phyloP scores from a whole-genome alignment of 2,888 invertebrate genomes.

The Podabrus alpinus region DNA sequence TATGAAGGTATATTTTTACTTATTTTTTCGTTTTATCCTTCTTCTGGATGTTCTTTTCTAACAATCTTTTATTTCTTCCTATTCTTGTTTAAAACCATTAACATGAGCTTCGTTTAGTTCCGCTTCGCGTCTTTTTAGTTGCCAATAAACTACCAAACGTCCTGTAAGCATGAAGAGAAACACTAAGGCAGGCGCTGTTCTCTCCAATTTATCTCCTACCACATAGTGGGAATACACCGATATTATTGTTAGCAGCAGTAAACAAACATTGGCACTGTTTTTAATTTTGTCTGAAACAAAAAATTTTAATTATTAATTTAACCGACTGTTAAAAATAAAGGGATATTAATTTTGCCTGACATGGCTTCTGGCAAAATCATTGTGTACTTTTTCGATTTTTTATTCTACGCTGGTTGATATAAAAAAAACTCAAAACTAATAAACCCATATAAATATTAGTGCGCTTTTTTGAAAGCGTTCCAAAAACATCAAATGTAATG shows the following conservation, averaged over 20 bases:
- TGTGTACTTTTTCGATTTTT: too few relatives aligned
- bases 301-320: conserved; percentile 8
- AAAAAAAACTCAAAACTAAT: not conserved
- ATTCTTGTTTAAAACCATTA: conserved; percentile 54
- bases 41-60: not conserved
- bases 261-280: conserved; percentile 83
- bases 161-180: conserved; percentile 93
- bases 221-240: conserved; percentile 92
- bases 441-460: not conserved
- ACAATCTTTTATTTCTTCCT: conserved; percentile 31
- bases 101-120: conserved; percentile 45
- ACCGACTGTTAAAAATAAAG: too few relatives aligned
- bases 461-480: not conserved
- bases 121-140: conserved; percentile 59
- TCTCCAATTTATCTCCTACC: conserved; percentile 90
- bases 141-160: conserved; percentile 81
- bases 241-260: conserved; percentile 82
- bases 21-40: not conserved
- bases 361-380: too few relatives aligned
- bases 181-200: conserved; percentile 86
- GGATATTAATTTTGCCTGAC: too few relatives aligned
- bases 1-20: not conserved
- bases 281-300: conserved; percentile 81
- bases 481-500: not conserved
- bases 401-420: not conserved